Evolutionary conservation across 1,140 invertebrate species (phyloP).

Genomic region (Hyles euphorbiae): DNA sequence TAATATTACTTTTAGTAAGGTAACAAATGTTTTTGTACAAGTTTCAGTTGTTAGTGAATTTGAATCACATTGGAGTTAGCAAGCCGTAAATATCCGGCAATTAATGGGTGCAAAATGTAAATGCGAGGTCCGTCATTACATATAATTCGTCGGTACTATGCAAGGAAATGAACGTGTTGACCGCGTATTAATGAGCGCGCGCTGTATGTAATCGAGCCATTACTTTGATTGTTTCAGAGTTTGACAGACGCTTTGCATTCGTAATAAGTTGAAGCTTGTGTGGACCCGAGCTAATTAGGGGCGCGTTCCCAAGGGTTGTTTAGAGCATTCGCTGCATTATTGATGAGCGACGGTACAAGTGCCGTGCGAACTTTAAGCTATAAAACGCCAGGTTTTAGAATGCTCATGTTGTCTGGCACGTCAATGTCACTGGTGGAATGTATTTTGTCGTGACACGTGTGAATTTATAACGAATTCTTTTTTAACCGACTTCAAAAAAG

Average conservation of each 20-base stretch:
- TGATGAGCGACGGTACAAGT: constrained; percentile 6
- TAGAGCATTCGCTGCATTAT: constrained; percentile 17
- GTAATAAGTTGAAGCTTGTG: constrained; percentile 13
- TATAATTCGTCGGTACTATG: too few relatives aligned
- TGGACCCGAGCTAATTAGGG: constrained; percentile 20
- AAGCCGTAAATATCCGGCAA: too few relatives aligned
- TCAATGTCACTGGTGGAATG: constrained; percentile 5
- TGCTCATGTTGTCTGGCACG: not conserved
- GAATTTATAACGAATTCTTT: not conserved
- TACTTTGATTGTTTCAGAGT: constrained; percentile 18
- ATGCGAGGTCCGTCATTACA: too few relatives aligned
- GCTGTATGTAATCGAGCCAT: not conserved
- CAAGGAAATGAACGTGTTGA: too few relatives aligned
- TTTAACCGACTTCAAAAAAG: too few relatives aligned
- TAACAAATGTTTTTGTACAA: too few relatives aligned
- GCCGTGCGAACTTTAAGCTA: not conserved
- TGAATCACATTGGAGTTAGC: too few relatives aligned
- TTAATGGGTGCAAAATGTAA: too few relatives aligned
- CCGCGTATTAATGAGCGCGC: not conserved
- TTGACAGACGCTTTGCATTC: constrained; percentile 18
- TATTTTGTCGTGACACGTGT: too few relatives aligned
- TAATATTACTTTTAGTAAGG: too few relatives aligned
- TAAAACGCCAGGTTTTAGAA: constrained; percentile 6
- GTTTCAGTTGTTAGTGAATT: too few relatives aligned
- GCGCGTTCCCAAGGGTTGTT: constrained; percentile 15